Base-by-base conservation (phyloP, 2,113 vertebrate genomes). In the Tachysurus vachellii region DNA sequence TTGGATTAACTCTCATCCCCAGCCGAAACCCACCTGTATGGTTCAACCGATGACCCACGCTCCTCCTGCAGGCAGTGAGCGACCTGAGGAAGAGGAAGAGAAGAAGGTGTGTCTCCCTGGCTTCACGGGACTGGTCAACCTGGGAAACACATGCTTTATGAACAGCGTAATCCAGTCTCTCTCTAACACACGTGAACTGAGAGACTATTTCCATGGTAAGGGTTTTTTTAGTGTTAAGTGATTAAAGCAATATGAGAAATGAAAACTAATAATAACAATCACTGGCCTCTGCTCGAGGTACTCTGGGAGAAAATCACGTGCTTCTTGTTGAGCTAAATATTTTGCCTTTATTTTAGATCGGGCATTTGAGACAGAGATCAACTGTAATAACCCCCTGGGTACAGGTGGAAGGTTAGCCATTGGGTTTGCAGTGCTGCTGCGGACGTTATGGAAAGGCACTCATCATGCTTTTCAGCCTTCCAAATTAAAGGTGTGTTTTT, bases 61-160 rank as follows among this genome's bases (percentile, higher is more conserved):
- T 54, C 95, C 95, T 0, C 95, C 96, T 0, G 93, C 95, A 87
- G 96, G 95, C 88, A 95, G 94, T 0, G 97, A 99, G 87, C 95
- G 95, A 0, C 94, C 94, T 17, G 98, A 98, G 86, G 98, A 98
- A 87, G 98, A 99, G 42, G 97, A 98, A 91, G 97, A 99, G 94
- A 98, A 98, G 94, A 97, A 97, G 89, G 98, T 99, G 86, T 99
- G 98, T 90, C 92, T 97, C 59, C 98, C 98, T 0, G 98, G 98
- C 31, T 99, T 99, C 92, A 99, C 98, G 0, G 98, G 98, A 44
- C 92, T 99, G 87, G 98, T 99, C 84, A 99, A 99, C 92, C 94
- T 99, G 3, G 98, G 98, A 86, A 99, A 99, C 94, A 99, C 98
- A 53, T 99, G 98, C 93, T 99, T 99, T 93, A 99, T 99, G 98